Conservation (phyloP, 2,888 invertebrate genomes). For the Cosmia trapezina region DNA sequence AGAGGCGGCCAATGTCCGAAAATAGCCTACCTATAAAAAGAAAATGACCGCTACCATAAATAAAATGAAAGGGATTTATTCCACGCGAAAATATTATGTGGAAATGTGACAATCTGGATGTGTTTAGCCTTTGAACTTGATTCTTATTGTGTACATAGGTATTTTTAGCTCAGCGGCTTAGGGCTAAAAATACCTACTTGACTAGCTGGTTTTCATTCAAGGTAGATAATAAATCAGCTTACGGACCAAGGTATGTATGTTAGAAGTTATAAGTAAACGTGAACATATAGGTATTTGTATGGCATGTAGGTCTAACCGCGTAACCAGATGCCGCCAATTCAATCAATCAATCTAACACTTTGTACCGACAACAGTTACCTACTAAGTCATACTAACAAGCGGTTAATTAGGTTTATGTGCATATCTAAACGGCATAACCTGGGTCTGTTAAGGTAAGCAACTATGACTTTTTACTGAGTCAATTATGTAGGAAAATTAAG, state of each 20-base stretch:
- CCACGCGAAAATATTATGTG: slow-evolving; percentile 18
- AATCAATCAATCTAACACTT: slow-evolving; percentile 40
- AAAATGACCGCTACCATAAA: slow-evolving; percentile 45
- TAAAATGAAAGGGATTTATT: slow-evolving; percentile 47
- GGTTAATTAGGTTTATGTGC: slow-evolving; percentile 1
- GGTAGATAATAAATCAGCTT: neutral
- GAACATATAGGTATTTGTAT: neutral
- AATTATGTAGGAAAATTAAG: neutral
- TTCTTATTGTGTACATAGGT: slow-evolving; percentile 12
- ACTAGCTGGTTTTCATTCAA: neutral
- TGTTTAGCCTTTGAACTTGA: slow-evolving; percentile 10
- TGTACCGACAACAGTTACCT: slow-evolving; percentile 2
- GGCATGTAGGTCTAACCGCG: neutral
- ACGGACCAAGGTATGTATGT: neutral
- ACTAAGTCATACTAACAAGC: slow-evolving; percentile 17
- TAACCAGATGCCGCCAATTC: slow-evolving; percentile 24
- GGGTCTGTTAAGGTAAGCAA: neutral
- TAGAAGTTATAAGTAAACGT: neutral
- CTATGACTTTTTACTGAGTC: neutral
- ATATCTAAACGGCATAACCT: neutral
- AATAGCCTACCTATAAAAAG: slow-evolving; percentile 49
- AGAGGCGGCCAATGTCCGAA: slow-evolving; percentile 27
- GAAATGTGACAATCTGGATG: slow-evolving; percentile 2
- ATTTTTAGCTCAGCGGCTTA: neutral
- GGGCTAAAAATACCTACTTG: neutral